Base-by-base conservation (phyloP, 2,797 vertebrate genomes). In the Myotis myotis region DNA sequence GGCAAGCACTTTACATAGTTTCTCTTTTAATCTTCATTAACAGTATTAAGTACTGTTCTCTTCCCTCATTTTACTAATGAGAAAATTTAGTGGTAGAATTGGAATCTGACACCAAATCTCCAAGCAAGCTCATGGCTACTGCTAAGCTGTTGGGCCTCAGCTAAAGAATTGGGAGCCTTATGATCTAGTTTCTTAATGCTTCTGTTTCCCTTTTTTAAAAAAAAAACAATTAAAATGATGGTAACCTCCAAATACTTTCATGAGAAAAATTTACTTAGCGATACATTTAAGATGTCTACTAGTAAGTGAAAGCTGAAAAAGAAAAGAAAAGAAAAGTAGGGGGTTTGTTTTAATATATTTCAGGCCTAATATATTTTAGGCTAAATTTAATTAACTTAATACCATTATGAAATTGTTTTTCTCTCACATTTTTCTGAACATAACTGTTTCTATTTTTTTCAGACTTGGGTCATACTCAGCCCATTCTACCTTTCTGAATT, bases 351-450 rank as follows among this genome's bases (percentile, higher is more conserved):
- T 74, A n/a, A 30, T 88, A 5, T 66, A 36, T 80, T 86, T 89
- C 47, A 76, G 85, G n/a, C n/a, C 68, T 68, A 60, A 28, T 60
- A 60, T 28, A 60, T 28, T 60, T 60, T 11, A 13, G 2, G 55
- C 89, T 91, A 75, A 81, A 55, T 75, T 89, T 57, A 94, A 82
- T 90, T 57, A 66, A 53, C 38, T 79, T 74, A 87, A 51, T 89
- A 66, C 20, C 38, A 57, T 85, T 74, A 62, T 71, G 60, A 84
- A 89, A 75, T 79, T 83, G 80, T 64, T 94, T 93, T 80, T 82
- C 51, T 84, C 41, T 90, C 38, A 38, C 53, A 2, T 74, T 91
- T 93, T 91, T 88, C 41, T 70, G 74, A 91, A 60, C 10, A 51
- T 51, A 38, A 87, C 6, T 33, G 16, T 66, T 94, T 70, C 55